Conservation (phyloP, 2,888 invertebrate species). For the Ethmia dodecea region DNA sequence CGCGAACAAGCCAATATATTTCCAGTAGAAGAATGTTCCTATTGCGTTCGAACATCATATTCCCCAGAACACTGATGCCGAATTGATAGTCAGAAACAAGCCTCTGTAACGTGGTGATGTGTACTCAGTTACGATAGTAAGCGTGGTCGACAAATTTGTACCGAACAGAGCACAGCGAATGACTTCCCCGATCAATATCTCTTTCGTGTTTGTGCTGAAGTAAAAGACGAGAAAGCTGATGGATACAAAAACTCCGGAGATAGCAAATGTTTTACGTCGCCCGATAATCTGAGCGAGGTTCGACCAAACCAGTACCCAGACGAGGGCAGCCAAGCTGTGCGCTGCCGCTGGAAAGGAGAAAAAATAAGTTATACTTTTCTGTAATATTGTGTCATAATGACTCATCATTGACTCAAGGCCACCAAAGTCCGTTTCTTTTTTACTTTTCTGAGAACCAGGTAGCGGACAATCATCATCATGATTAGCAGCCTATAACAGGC, state of each 20-base stretch:
- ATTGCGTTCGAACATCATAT: conserved; percentile 18
- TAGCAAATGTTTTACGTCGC: background rate
- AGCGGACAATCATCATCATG: background rate
- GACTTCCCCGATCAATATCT: background rate
- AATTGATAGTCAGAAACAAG: conserved; percentile 11
- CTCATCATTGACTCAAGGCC: background rate
- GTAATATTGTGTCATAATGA: background rate
- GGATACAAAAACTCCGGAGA: background rate
- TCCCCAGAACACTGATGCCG: conserved; percentile 7
- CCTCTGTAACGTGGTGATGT: conserved; percentile 14
- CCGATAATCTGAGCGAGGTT: background rate
- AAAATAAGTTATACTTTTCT: background rate
- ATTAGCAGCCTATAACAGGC: background rate
- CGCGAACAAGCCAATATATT: background rate
- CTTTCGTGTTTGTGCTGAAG: background rate
- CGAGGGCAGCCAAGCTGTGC: background rate
- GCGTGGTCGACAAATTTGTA: background rate
- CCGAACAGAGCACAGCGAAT: background rate
- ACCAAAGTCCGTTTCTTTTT: background rate
- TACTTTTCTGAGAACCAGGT: background rate
- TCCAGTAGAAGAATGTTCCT: conserved; percentile 22
- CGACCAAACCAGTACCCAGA: background rate
- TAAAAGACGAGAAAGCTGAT: background rate
- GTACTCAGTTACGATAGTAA: conserved; percentile 11
- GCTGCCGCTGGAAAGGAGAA: too few relatives aligned